Percentiles rank a stretch among this genome's conserved stretches.
Evolutionary conservation across 2,888 invertebrate species (phyloP).

Genomic region (Andricus quercusramuli): DNA sequence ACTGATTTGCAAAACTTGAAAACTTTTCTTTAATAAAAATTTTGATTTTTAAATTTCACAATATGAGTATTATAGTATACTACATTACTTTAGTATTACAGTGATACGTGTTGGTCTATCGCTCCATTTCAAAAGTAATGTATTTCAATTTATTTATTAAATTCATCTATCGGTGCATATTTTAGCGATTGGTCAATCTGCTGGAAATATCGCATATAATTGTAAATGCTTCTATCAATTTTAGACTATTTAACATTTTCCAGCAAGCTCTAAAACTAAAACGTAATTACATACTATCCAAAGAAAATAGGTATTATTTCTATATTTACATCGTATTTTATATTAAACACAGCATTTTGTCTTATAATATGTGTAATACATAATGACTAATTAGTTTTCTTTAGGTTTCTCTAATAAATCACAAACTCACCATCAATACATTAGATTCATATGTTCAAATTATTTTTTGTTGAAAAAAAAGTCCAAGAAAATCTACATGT

Average conservation of each 20-base stretch:
- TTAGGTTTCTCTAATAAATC: neutral
- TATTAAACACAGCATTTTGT: slow-evolving; percentile 22
- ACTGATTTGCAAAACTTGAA: neutral
- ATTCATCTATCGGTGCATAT: neutral
- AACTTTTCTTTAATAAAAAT: neutral
- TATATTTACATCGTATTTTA: slow-evolving; percentile 38
- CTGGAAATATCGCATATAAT: neutral
- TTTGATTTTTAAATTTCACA: neutral
- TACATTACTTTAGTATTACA: neutral
- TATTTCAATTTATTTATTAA: neutral
- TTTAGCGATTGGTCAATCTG: neutral
- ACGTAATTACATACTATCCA: neutral
- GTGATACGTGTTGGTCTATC: neutral
- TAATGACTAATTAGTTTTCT: neutral
- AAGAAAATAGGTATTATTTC: slow-evolving; percentile 41
- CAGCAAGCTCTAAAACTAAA: neutral
- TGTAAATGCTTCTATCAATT: neutral
- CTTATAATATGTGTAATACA: slow-evolving; percentile 6
- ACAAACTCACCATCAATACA: neutral
- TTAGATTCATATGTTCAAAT: neutral
- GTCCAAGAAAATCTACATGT: neutral
- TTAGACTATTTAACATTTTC: neutral
- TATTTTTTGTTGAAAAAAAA: neutral
- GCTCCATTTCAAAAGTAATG: neutral
- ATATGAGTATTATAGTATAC: neutral